phyloP scores from a whole-genome alignment of 2,113 vertebrate species.

The Telmatochromis bifrenatus region DNA sequence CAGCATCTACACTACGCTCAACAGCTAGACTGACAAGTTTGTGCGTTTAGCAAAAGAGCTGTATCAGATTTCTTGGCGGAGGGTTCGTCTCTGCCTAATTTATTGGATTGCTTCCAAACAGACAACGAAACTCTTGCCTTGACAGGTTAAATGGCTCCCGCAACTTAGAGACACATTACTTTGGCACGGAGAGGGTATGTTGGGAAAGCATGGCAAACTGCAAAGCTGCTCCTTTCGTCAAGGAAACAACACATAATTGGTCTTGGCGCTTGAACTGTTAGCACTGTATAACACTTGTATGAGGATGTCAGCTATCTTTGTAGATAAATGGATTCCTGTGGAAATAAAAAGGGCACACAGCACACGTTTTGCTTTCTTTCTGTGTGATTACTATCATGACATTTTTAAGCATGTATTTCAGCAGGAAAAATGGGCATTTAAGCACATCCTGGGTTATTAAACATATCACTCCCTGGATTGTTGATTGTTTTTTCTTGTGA shows the following conservation, averaged over 20 bases:
- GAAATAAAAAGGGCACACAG: conserved; percentile 22
- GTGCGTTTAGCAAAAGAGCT: background rate
- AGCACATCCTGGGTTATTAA: background rate
- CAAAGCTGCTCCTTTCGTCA: conserved; percentile 9
- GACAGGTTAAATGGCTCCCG: conserved; percentile 66
- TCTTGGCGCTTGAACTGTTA: conserved; percentile 35
- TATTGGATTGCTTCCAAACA: conserved; percentile 58
- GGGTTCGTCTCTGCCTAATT: conserved; percentile 50
- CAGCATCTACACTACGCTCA: background rate
- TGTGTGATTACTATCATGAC: conserved; percentile 9
- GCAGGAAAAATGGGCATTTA: background rate
- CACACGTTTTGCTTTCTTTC: background rate
- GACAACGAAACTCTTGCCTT: conserved; percentile 38
- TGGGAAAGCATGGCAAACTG: conserved; percentile 7
- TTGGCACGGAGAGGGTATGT: conserved; percentile 19
- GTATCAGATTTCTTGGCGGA: conserved; percentile 30
- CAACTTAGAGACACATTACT: conserved; percentile 40
- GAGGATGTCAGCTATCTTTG: conserved; percentile 25
- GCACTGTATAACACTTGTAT: conserved; percentile 27
- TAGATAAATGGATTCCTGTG: conserved; percentile 29
- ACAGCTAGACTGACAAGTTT: background rate
- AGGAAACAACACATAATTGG: conserved; percentile 54
- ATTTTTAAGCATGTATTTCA: background rate
- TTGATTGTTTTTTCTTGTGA: background rate
- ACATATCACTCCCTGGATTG: background rate